Conservation (phyloP, 2,797 vertebrate genomes). For the Sebastes ruberrimus region DNA sequence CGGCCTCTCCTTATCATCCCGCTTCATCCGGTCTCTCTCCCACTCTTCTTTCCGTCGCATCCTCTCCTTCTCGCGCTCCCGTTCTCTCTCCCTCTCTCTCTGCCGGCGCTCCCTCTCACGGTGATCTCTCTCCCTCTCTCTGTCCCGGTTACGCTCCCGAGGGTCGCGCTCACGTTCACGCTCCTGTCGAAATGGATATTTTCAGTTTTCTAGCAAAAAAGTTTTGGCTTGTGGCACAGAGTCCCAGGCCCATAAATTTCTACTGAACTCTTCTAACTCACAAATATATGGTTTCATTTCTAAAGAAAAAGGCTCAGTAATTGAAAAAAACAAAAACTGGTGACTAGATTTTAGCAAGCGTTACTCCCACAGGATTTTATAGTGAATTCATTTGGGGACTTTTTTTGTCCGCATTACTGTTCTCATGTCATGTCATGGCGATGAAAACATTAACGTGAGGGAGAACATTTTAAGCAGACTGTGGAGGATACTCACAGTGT, state of each 20-base stretch:
- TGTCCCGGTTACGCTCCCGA: slow-evolving; percentile 86
- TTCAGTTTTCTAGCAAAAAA: not conserved
- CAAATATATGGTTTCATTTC: not conserved
- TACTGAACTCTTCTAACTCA: not conserved
- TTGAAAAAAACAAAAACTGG: not conserved
- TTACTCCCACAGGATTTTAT: not conserved
- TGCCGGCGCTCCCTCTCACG: slow-evolving; percentile 89
- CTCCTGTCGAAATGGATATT: slow-evolving; percentile 71
- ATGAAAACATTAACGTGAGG: not conserved
- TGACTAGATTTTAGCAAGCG: too few relatives aligned
- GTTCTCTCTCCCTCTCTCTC: slow-evolving; percentile 84
- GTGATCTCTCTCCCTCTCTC: slow-evolving; percentile 91
- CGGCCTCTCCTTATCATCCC: slow-evolving; percentile 83
- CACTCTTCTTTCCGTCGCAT: slow-evolving; percentile 88
- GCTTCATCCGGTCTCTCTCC: slow-evolving; percentile 83
- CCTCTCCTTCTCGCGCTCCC: slow-evolving; percentile 90
- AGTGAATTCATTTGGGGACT: not conserved
- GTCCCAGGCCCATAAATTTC: not conserved
- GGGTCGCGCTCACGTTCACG: slow-evolving; percentile 87
- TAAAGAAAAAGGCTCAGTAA: not conserved
- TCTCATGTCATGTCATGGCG: not conserved
- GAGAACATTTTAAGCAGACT: not conserved
- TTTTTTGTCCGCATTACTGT: not conserved
- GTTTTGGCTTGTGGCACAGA: not conserved
- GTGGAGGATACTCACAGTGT: slow-evolving; percentile 85